Base-by-base conservation (phyloP, 2,113 vertebrate species). In the Oreochromis aureus region DNA sequence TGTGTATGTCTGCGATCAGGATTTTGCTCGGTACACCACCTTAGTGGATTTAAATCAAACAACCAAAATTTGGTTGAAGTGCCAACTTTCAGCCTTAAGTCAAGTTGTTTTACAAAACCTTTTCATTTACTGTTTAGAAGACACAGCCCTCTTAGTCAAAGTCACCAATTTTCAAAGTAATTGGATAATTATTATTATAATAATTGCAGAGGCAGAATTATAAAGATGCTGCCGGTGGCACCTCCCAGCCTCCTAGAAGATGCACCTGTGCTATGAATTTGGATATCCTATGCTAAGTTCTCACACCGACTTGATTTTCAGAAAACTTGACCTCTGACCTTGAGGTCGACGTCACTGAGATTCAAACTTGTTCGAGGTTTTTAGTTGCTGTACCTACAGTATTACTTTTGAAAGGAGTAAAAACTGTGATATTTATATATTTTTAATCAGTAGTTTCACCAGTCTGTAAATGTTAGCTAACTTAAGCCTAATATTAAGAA, bases 331-430 rank as follows among this genome's bases (percentile, higher is more conserved):
- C 59, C 59, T 63, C 59, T 63, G 30, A 36, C 59, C 16, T 63
- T 2, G 59, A 63, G 30, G 59, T 63, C 16, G 2, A 19, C 16
- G 0, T 36, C 59, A 63, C 59, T 3, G 16, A 36, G 1, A 19
- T 63, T 34, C 30, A 63, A 19, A 34, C 30, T 63, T 63, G 59
- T 63, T 36, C 0, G 10, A 63, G 16, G 59, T 34, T 36, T 63
- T 63, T 36, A 0, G 0, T 34, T 34, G 30, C 9, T 34, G 59
- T 16, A 34, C 59, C 59, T 34, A 34, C 16, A 61, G 58, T 0
- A 5, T 61, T 8, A 34, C 6, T 34, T 32, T 61, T 34, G 16
- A 63, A 63, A 11, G 30, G 32, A 63, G 32, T 63, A 19, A 32
- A 63, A 36, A 10, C 59, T 63, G 32, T 24, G 39, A 71, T 44